Evolutionary conservation across 1,140 invertebrate genomes (phyloP).

Genomic region (Euwallacea fornicatus): DNA sequence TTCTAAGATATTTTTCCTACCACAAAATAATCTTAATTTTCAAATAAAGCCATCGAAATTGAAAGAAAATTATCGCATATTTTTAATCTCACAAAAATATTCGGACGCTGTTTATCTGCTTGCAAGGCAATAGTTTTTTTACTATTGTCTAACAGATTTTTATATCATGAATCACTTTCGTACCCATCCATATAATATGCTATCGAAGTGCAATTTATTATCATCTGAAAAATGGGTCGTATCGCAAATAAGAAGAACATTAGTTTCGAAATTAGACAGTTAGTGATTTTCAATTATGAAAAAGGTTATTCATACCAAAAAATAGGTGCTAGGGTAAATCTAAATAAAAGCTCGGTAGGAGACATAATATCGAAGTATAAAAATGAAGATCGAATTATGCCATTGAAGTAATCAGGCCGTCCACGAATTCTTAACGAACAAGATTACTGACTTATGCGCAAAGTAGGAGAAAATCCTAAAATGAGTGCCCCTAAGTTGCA

Average conservation of each 20-base stretch:
- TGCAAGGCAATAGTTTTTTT: not conserved
- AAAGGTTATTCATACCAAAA: not conserved
- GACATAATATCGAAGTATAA: conserved; percentile 1
- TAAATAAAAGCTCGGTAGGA: conserved; percentile 5
- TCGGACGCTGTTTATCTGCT: not conserved
- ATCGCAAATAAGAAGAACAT: conserved; percentile 4
- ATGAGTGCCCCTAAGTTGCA: not conserved
- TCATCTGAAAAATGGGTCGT: not conserved
- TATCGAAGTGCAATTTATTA: conserved; percentile 2
- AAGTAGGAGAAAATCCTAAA: not conserved
- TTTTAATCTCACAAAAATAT: conserved; percentile 1
- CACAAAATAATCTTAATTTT: not conserved
- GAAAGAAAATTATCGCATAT: not conserved
- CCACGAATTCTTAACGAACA: not conserved
- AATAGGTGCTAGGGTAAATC: not conserved
- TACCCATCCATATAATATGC: not conserved
- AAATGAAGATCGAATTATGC: not conserved
- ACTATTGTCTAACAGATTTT: not conserved
- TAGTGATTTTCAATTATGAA: conserved; percentile 5
- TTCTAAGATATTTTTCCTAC: not conserved
- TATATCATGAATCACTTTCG: not conserved
- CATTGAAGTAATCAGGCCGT: not conserved
- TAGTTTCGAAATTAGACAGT: conserved; percentile 4
- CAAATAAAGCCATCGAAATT: not conserved
- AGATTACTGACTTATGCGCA: not conserved